Base-by-base conservation (phyloP, 1,140 invertebrate genomes). In the Anoplolepis gracilipes region DNA sequence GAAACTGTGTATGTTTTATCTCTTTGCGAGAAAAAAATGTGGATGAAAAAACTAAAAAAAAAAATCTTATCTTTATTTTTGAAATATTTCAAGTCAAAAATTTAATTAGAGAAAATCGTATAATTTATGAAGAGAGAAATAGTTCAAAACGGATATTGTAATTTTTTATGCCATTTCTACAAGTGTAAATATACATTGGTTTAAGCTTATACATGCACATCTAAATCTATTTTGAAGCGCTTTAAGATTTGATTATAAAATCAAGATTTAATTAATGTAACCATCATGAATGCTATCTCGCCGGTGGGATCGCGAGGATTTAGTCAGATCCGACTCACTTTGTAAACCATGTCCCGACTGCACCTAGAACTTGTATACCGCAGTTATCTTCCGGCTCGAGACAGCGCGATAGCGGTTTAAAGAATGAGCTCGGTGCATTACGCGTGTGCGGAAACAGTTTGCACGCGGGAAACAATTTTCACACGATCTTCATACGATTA, bases 341-440 rank as follows among this genome's bases (percentile, higher is more conserved):
- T 73, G 78, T 82, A 82, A 82, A 67, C 72, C 78, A 73, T 82
- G 78, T 82, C 33, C 67, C 36, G 33, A 57, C 49, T 59, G 67
- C n/a, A 39, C 53, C 53, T 13, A 16, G 55, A 72, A 73, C 78
- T 82, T 82, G 78, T 82, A 59, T 30, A 61, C 36, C 55, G 13
- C 13, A 53, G 22, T 82, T 82, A 82, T 82, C 78, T 82, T 33
- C 36, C 67, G 36, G 39, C 57, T 11, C 53, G 67, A 59, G 78
- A 72, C 78, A 73, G 25, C 36, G 67, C 28, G 78, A 82, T 73
- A 81, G 65, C 19, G 19, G 65, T 72, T 59, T 82, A 82, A 73
- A 82, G 78, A 82, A 82, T 19, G 67, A 82, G 49, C 53, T 46
- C 36, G 16, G 67, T 30, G 65, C 36, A 72, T 72, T 81, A 81